Conservation (phyloP, 2,888 invertebrate species). For the Ramazzottius varieornatus region DNA sequence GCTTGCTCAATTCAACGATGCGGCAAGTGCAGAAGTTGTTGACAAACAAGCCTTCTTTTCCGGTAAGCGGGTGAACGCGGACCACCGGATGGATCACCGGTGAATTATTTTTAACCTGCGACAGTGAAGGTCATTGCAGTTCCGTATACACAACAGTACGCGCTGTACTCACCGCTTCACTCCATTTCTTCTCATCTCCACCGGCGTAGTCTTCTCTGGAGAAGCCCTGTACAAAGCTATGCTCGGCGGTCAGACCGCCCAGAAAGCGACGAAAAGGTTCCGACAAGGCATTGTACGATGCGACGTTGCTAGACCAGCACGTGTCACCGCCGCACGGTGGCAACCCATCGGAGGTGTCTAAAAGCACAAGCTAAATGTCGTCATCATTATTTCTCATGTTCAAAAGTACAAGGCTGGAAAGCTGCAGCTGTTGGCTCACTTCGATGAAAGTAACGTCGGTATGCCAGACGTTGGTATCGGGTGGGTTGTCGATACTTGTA, state of each 20-base stretch:
- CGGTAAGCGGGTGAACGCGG: neutral
- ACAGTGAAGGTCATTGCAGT: neutral
- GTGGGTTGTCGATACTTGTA: neutral
- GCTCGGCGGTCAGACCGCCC: neutral
- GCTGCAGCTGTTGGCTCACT: too few relatives aligned
- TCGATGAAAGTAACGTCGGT: neutral
- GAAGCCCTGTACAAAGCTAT: neutral
- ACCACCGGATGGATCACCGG: neutral
- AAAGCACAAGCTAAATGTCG: too few relatives aligned
- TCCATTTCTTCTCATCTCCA: neutral
- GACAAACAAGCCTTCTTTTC: neutral
- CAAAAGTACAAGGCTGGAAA: neutral
- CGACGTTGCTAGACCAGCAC: neutral
- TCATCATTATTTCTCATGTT: too few relatives aligned
- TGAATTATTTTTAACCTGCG: neutral
- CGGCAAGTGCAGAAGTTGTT: neutral
- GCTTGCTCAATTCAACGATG: neutral
- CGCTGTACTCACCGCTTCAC: neutral
- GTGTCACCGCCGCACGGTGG: conserved; percentile 1
- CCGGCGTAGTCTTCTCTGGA: neutral
- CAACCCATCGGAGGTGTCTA: neutral
- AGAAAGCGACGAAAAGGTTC: neutral
- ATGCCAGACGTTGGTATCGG: neutral
- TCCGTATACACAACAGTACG: too few relatives aligned
- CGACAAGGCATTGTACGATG: neutral